Conservation (phyloP, 2,888 invertebrate genomes). For the Brachynemurus nebulosus region DNA sequence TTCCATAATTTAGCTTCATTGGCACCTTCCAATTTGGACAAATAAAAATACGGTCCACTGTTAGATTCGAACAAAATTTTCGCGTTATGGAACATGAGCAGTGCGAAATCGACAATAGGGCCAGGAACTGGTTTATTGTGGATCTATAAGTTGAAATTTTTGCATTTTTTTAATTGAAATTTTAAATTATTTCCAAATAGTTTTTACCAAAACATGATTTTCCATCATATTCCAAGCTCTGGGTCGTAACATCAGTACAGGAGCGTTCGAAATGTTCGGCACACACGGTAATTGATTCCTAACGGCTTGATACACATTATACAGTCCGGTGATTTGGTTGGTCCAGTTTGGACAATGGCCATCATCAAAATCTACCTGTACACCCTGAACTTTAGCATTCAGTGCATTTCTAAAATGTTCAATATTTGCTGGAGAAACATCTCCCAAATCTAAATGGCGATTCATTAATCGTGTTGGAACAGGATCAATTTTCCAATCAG, state of each 20-base stretch:
- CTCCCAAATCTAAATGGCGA: constrained; percentile 49
- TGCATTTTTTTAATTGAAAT: neutral
- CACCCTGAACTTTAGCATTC: constrained; percentile 40
- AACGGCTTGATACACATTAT: constrained; percentile 44
- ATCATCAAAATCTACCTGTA: constrained; percentile 55
- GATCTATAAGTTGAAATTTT: constrained; percentile 35
- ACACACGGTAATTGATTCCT: constrained; percentile 36
- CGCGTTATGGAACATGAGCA: constrained; percentile 52
- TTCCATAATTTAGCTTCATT: constrained; percentile 55
- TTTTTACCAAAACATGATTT: constrained; percentile 41
- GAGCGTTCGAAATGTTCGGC: constrained; percentile 38
- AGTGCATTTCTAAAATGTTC: constrained; percentile 41
- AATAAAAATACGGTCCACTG: constrained; percentile 54
- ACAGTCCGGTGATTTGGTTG: constrained; percentile 47
- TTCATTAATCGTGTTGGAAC: constrained; percentile 40
- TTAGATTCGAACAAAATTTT: constrained; percentile 36
- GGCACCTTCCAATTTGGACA: constrained; percentile 54
- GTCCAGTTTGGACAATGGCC: constrained; percentile 60
- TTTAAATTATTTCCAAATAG: neutral
- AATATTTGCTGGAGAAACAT: constrained; percentile 46
- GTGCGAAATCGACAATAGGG: constrained; percentile 52
- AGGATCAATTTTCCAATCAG: constrained; percentile 43
- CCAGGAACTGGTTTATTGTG: constrained; percentile 47
- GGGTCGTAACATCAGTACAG: constrained; percentile 51
- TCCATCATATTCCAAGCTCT: constrained; percentile 64